A percentile compares a stretch with the other conserved stretches of the same genome.
Conservation (phyloP, 2,888 invertebrate species). For the Pediacus dermestoides region DNA sequence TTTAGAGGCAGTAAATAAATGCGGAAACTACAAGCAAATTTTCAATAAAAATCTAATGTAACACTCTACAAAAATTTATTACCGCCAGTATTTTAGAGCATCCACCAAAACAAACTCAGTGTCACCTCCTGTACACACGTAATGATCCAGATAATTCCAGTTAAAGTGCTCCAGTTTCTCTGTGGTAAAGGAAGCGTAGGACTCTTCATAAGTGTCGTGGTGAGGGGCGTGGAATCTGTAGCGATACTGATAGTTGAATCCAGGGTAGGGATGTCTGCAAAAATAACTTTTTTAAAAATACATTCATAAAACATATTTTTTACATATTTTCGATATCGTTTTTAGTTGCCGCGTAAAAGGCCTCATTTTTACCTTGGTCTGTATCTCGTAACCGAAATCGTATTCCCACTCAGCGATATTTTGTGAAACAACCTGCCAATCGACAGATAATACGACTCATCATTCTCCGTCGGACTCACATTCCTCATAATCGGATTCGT, state of each 20-base stretch:
- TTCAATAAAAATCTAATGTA: not conserved
- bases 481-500: constrained; percentile 32
- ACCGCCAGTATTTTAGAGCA: constrained; percentile 58
- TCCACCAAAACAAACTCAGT: constrained; percentile 85
- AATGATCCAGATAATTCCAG: constrained; percentile 97
- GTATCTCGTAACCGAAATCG: constrained; percentile 92
- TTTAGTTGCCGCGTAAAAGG: constrained; percentile 12
- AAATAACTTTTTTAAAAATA: constrained; percentile 19
- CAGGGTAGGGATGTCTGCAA: constrained; percentile 87
- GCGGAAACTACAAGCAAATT: constrained; percentile 62
- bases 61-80: constrained; percentile 4
- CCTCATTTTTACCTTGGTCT: constrained; percentile 73
- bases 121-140: constrained; percentile 92
- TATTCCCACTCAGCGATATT: constrained; percentile 78
- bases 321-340: no score
- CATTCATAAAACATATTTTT: not conserved
- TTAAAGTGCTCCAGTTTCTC: constrained; percentile 94
- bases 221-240: constrained; percentile 92
- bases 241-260: constrained; percentile 86
- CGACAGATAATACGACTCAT: constrained; percentile 79
- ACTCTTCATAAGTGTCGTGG: constrained; percentile 89
- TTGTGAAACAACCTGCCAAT: constrained; percentile 95
- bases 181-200: constrained; percentile 90
- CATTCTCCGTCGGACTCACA: constrained; percentile 43
- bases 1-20: constrained; percentile 82